Base-by-base conservation (phyloP, 2,797 vertebrate genomes). In the Gymnothorax javanicus region DNA sequence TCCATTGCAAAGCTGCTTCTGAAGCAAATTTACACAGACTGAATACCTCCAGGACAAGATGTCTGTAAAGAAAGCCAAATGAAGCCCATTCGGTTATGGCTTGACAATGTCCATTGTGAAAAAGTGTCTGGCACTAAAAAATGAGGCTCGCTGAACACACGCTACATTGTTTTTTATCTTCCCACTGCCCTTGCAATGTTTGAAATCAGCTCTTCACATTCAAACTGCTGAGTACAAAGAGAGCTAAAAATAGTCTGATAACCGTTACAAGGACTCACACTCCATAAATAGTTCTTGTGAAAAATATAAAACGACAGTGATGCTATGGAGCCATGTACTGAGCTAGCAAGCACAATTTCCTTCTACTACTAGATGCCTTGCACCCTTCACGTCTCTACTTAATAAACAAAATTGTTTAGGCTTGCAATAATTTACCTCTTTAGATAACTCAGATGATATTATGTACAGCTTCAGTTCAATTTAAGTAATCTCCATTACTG, bases 181-280 rank as follows among this genome's bases (percentile, higher is more conserved):
- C 75, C 87, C 82, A 87, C 25, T 69, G 87, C 84, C 81, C 85
- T 71, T 71, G 64, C 64, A 43, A 11, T n/a, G 13, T 85, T 71
- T 81, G 75, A 84, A 87, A 87, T 52, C 50, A 25, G 25, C 82
- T 82, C 67, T 87, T 83, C 86, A 90, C 83, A 87, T 59, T 89
- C 64, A 86, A 52, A 88, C 69, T 52, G 25, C 60, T 60, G 60
- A 82, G 58, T 83, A 71, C n/a, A 79, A 69, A 88, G 87, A 82
- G 20, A 23, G 84, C 86, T 60, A 71, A 87, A 89, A 90, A 90
- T 69, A 87, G 82, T 20, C 11, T 56, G 33, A 82, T 52, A 59
- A 69, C 43, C 62, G 50, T 82, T 71, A 62, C 71, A 88, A 57
- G 27, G 85, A 88, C 25, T 43, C 79, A 67, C 20, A 69, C 58